These are phyloP conservation scores for Pantherophis guttatus DNA, from an alignment of 2,113 vertebrate species.

Conservation along the genomic window DNA sequence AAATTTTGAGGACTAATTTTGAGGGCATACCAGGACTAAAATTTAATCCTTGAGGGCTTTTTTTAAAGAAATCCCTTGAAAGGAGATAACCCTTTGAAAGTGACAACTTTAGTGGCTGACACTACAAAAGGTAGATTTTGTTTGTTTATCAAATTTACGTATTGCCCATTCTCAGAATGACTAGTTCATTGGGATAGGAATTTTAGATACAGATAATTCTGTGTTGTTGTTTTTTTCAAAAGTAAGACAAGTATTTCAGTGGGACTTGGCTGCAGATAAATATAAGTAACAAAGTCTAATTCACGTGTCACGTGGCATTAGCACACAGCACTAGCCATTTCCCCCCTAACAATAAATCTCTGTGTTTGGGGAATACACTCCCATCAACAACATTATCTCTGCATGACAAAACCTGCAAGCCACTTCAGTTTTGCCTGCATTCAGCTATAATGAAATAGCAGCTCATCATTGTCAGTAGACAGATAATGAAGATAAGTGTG, in stretches of 20 bases:
- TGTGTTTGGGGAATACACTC: neutral
- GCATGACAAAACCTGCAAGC: neutral
- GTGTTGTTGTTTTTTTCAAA: neutral
- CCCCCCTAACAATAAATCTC: neutral
- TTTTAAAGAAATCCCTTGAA: neutral
- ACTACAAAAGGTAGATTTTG: neutral
- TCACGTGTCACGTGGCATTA: neutral
- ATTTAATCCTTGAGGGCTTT: neutral
- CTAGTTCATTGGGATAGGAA: neutral
- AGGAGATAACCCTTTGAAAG: neutral
- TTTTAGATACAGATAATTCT: neutral
- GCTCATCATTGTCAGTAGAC: neutral
- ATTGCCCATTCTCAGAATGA: neutral
- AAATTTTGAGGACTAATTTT: neutral
- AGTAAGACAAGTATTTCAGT: neutral
- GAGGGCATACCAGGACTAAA: neutral
- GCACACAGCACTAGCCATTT: neutral
- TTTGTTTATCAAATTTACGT: neutral
- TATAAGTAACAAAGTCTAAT: neutral
- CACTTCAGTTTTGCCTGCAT: neutral
- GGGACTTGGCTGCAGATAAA: neutral
- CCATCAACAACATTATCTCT: neutral
- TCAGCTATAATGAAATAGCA: neutral
- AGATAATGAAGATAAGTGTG: neutral
- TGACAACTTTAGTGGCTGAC: neutral